These are phyloP conservation scores for Opisthocomus hoazin DNA, from an alignment of 2,113 vertebrate species.

Conservation along the genomic window DNA sequence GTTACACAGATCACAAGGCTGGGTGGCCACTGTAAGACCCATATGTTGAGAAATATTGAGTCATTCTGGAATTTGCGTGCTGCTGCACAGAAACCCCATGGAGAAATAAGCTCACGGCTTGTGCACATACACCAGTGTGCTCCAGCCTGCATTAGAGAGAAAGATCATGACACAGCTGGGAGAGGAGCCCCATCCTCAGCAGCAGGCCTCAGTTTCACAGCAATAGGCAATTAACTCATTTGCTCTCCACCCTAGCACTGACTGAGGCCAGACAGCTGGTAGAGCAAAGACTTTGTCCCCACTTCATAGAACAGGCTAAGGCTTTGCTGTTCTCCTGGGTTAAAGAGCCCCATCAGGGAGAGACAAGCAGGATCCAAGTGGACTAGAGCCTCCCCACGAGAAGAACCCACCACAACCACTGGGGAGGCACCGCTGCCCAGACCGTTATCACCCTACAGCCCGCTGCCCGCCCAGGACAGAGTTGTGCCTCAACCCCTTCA, in stretches of 20 bases:
- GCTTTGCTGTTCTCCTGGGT: not conserved
- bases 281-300: not conserved
- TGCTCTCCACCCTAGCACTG: not conserved
- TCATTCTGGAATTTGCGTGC: not conserved
- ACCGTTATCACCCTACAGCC: not conserved
- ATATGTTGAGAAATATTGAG: not conserved
- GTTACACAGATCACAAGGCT: not conserved
- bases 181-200: not conserved
- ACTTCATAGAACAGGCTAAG: not conserved
- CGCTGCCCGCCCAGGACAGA: not conserved
- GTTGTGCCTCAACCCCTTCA: not conserved
- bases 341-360: not conserved
- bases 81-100: not conserved
- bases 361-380: not conserved
- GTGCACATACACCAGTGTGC: not conserved
- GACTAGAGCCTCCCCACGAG: not conserved
- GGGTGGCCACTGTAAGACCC: not conserved
- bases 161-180: not conserved
- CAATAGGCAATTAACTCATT: not conserved
- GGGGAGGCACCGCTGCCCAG: not conserved
- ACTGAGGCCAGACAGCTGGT: not conserved
- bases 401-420: not conserved
- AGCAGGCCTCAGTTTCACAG: not conserved
- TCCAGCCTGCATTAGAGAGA: not conserved
- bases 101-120: not conserved